Conservation (phyloP, 1,140 invertebrate genomes). For the Drosophila navojoa region DNA sequence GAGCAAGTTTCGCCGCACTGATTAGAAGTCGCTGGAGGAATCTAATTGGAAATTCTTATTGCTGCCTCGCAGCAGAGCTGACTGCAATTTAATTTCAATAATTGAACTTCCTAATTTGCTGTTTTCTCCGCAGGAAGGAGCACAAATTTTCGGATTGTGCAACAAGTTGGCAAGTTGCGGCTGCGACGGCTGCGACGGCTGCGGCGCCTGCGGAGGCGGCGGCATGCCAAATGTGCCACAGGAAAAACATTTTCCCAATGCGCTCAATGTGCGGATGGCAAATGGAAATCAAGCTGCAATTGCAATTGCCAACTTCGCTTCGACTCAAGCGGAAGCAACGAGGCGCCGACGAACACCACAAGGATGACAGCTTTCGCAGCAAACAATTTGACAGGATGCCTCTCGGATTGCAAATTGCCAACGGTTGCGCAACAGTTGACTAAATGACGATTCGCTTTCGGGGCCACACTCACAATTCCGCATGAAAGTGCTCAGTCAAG, state of each 20-base stretch:
- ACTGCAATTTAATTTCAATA: conserved; percentile 28
- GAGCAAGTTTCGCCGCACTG: neutral
- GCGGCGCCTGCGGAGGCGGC: neutral
- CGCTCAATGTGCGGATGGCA: conserved; percentile 48
- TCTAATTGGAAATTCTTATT: neutral
- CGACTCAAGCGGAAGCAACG: conserved; percentile 22
- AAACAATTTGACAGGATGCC: conserved; percentile 37
- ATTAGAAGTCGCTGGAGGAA: neutral
- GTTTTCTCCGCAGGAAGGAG: conserved; percentile 5
- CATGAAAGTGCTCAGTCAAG: neutral
- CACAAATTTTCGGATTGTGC: neutral
- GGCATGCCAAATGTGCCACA: conserved; percentile 29
- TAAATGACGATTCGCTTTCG: conserved; percentile 18
- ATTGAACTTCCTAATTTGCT: conserved; percentile 43
- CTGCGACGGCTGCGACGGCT: neutral
- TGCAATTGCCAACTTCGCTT: conserved; percentile 34
- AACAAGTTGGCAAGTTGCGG: conserved; percentile 18
- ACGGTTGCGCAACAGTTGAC: conserved; percentile 36
- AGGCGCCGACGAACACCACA: conserved; percentile 11
- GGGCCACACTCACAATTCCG: neutral
- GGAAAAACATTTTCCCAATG: conserved; percentile 52
- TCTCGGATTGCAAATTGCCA: conserved; percentile 26
- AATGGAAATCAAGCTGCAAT: conserved; percentile 72
- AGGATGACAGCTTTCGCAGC: conserved; percentile 39
- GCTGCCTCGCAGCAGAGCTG: too few relatives aligned